Evolutionary conservation across 1,140 invertebrate genomes (phyloP), one percentile per base, ranked within the genome.

Genomic region (Drosophila repletoides): DNA sequence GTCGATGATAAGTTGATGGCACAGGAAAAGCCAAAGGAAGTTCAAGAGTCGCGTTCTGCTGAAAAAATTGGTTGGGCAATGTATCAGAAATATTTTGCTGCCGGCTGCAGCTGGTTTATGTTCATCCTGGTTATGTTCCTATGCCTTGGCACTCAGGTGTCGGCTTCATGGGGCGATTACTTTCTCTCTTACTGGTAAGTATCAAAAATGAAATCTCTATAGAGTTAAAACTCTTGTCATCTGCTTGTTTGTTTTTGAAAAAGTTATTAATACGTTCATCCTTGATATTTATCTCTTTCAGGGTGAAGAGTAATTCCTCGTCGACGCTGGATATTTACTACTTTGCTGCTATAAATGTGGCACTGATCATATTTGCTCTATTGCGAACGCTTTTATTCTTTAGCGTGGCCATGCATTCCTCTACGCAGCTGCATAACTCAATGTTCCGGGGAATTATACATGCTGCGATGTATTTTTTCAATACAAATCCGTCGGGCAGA

Each of bases 391-490:
- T 93, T 63, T 90, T 93, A 51, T 97, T 96, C 91, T 95, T 95
- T 58, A 89, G 88, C 36, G 90, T 94, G 22, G 94, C 94, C 33
- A 95, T 96, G 93, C 92, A 92, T 26, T 93, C 95, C 1, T 96
- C 96, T 0, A 93, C 93, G 0, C 93, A 92, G 36, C 46, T 87
- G 19, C 81, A 87, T 26, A 86, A 87, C 31, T 46, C 58, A 0
- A 83, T 87, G 76, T 87, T 87, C 43, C 52, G 59, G 4, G 74
- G 73, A 5, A 63, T 87, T 0, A 71, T 69, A 3, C 80, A 91
- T 22, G 92, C 93, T 1, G 92, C 93, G 5, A 95, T 97, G 93
- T 88, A 93, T 53, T 97, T 97, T 77, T 97, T 96, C 66, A 94
- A 97, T 64, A 93, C 92, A 0, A 97, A 95, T 88, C 94, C 95